phyloP scores from a whole-genome alignment of 1,140 invertebrate species.

The Meloidogyne exigua region DNA sequence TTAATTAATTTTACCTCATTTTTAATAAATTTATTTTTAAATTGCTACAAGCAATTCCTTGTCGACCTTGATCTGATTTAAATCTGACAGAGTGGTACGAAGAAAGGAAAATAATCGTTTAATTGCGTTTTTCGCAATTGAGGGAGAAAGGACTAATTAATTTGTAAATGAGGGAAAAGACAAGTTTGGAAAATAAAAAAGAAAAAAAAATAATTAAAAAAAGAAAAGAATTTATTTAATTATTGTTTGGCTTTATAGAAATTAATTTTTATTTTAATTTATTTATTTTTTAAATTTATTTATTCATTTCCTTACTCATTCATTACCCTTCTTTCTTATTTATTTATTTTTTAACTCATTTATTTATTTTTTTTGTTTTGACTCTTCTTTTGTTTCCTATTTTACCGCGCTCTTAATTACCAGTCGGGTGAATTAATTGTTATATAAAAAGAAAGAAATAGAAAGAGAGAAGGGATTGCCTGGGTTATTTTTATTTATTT shows the following conservation, averaged over 20 bases:
- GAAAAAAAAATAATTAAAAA: background rate
- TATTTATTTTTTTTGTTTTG: background rate
- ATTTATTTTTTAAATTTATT: background rate
- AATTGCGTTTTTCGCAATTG: slow-evolving; percentile 1
- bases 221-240: background rate
- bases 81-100: background rate
- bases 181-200: background rate
- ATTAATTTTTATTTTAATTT: background rate
- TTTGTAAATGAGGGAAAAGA: slow-evolving; percentile 4
- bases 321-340: background rate
- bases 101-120: background rate
- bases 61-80: background rate
- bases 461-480: background rate
- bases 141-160: background rate
- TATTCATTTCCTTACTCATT: background rate
- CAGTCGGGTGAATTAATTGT: background rate
- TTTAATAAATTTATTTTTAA: slow-evolving; percentile 1
- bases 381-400: background rate
- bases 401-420: background rate
- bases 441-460: no score
- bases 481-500: background rate
- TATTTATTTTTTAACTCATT: background rate
- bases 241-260: background rate
- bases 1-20: slow-evolving; percentile 5
- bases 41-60: background rate